Percentiles rank a stretch among this genome's conserved stretches.
These are phyloP conservation scores for Caenorhabditis brenneri DNA, from an alignment of 1,140 invertebrate species.

Conservation along the genomic window DNA sequence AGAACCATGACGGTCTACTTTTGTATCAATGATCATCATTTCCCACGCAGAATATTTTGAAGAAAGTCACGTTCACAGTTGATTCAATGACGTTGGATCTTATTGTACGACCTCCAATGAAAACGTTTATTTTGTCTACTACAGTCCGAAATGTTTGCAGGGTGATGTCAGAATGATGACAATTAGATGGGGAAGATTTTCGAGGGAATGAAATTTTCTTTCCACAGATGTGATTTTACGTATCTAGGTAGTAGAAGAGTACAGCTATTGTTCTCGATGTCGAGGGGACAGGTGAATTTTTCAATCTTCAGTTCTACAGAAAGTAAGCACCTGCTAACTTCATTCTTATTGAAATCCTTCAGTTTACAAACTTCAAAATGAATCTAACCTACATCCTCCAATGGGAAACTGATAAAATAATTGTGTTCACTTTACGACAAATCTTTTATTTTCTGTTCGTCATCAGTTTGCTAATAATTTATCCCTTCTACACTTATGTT, in stretches of 20 bases:
- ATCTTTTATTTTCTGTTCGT: neutral
- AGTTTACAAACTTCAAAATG: too few species aligned
- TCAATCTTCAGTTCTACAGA: too few species aligned
- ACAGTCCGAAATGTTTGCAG: neutral
- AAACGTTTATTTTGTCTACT: neutral
- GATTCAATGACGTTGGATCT: neutral
- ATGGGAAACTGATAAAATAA: neutral
- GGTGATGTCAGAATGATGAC: neutral
- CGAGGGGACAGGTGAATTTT: too few species aligned
- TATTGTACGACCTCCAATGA: neutral
- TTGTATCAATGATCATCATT: neutral
- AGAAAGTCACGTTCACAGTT: neutral
- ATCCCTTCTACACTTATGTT: neutral
- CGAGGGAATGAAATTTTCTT: too few species aligned
- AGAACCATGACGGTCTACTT: neutral
- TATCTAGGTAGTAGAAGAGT: too few species aligned
- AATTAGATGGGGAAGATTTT: neutral
- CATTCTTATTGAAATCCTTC: too few species aligned
- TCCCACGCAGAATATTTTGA: neutral
- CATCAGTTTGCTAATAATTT: neutral
- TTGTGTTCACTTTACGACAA: neutral
- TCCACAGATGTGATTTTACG: too few species aligned
- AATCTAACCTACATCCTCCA: neutral
- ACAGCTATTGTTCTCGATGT: too few species aligned
- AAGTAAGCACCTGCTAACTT: neutral